Base-by-base conservation (phyloP, 2,888 invertebrate species). In the Leptogaster cylindrica region DNA sequence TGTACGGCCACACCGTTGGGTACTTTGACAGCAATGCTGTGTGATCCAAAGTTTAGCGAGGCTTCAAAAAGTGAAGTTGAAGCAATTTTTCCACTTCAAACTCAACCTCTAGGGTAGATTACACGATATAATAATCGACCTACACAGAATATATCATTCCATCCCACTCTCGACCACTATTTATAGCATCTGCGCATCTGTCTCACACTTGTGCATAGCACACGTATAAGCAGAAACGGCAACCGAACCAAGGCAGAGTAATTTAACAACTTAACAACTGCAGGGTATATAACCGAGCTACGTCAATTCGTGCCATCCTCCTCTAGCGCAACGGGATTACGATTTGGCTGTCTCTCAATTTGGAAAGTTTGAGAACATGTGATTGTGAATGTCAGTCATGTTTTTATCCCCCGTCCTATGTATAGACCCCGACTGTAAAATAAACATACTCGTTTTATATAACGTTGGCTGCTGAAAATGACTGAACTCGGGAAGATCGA, bases 101-200 rank as follows among this genome's bases (percentile, higher is more conserved):
- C 61, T 61, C 61, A 61, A 61, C 61, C 61, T 61, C 61, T 61
- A 44, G 61, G 61, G 61, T 61, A 44, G 61, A 61, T 61, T 61
- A 27, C 44, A 44, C 61, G 61, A 61, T 61, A 61, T 61, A 61
- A 61, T 61, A 41, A 61, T 61, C 61, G 28, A 61, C 61, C 61
- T 61, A 61, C 61, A 61, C 61, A 61, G 20, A 27, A 12, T 27
- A 16, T 20, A 14, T 61, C 28, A 1, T 12, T 8, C 41, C n/a
- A 6, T 58, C 58, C 14, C 12, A 16, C 18, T 44, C 28, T 1
- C 16, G 0, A 6, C 4, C 0, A 3, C 1, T n/a, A 10, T 2
- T 12, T 3, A 5, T 14, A 41, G n/a, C 16, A 18, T 52, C 12
- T 7, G 0, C 44, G 8, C 16, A 20, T 61, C 44, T 44, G 39